These are phyloP conservation scores for Portevinia maculata DNA, from an alignment of 2,888 invertebrate species.

Conservation along the genomic window DNA sequence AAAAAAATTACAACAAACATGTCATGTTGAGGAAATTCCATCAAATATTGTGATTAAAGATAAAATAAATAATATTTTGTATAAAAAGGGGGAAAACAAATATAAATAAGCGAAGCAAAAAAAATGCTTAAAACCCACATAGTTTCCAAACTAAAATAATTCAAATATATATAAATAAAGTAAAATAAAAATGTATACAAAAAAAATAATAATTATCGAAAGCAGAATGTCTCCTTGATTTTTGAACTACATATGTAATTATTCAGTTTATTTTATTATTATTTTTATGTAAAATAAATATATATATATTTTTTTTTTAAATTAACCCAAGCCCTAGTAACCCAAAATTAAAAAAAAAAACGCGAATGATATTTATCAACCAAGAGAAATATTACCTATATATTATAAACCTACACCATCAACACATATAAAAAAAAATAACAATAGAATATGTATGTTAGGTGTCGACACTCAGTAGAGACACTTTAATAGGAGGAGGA, in stretches of 20 bases:
- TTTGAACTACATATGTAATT: slow-evolving; percentile 69
- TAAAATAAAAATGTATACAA: slow-evolving; percentile 36
- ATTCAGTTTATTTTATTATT: slow-evolving; percentile 60
- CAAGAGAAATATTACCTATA: slow-evolving; percentile 58
- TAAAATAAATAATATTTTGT: slow-evolving; percentile 65
- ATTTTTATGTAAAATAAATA: slow-evolving; percentile 69
- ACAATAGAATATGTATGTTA: slow-evolving; percentile 45
- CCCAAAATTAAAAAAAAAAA: slow-evolving; percentile 64
- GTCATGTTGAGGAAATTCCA: slow-evolving; percentile 72
- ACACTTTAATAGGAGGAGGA: slow-evolving; percentile 1
- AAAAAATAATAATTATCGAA: slow-evolving; percentile 27
- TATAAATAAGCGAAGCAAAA: slow-evolving; percentile 59
- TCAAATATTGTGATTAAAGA: slow-evolving; percentile 73
- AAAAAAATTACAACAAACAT: slow-evolving; percentile 40
- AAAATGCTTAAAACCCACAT: slow-evolving; percentile 58
- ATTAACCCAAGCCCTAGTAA: slow-evolving; percentile 67
- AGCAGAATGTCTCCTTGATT: slow-evolving; percentile 60
- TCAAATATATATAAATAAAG: slow-evolving; percentile 52
- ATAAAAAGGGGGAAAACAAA: slow-evolving; percentile 50
- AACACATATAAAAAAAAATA: slow-evolving; percentile 58
- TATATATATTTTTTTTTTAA: too few relatives aligned
- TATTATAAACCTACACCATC: slow-evolving; percentile 54
- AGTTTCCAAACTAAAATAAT: slow-evolving; percentile 70
- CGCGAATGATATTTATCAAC: slow-evolving; percentile 66
- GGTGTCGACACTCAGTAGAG: slow-evolving; percentile 14